These are phyloP conservation scores for Trochalopteron elliotii DNA, from an alignment of 2,113 vertebrate species.

Conservation along the genomic window DNA sequence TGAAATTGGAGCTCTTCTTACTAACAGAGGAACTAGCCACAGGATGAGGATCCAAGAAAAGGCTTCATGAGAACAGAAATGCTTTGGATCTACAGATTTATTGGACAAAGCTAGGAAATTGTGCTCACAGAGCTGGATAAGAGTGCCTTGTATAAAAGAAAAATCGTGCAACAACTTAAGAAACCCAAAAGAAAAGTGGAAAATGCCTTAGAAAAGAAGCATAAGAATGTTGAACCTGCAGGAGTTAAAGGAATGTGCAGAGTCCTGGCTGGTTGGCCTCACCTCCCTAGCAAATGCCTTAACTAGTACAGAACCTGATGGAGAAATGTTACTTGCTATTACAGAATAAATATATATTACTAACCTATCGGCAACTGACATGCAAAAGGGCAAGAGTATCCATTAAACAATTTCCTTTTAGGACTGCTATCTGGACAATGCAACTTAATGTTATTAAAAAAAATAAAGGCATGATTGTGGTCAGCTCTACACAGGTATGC, in stretches of 20 bases:
- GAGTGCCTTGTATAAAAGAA: not conserved
- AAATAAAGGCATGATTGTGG: not conserved
- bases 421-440: not conserved
- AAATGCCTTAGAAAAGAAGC: not conserved
- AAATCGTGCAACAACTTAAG: not conserved
- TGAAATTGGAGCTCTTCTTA: not conserved
- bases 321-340: not conserved
- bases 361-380: not conserved
- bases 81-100: not conserved
- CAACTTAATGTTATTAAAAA: not conserved
- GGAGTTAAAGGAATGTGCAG: not conserved
- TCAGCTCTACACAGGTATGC: not conserved
- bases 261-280: not conserved
- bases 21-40: not conserved
- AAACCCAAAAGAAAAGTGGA: not conserved
- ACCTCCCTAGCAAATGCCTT: not conserved
- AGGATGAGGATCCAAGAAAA: not conserved
- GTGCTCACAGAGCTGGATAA: not conserved
- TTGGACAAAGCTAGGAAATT: not conserved
- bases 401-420: not conserved
- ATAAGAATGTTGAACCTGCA: not conserved
- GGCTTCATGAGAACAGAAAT: not conserved
- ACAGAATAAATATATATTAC: not conserved
- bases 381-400: not conserved
- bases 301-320: not conserved